Base-by-base conservation (phyloP, 1,140 invertebrate genomes). In the Ips nitidus region DNA sequence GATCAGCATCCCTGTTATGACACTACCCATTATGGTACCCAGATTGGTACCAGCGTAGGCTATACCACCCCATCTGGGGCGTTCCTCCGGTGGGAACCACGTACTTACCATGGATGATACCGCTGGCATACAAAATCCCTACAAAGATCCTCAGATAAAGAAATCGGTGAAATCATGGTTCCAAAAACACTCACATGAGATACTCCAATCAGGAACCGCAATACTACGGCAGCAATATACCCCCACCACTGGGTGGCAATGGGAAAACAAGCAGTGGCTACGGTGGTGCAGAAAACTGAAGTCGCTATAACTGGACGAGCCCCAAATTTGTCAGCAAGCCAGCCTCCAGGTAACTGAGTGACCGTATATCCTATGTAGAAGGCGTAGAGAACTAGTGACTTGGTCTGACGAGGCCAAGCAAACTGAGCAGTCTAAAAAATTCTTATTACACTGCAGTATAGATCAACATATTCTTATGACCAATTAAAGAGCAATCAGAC, bases 1-100 rank as follows among this genome's bases (percentile, higher is more conserved):
- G 36, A 74, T 74, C 7, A 74, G 56, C 3, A 71, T 38, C 3
- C 73, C 72, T 22, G 63, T 73, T 38, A 74, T 57, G 1, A 71
- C 64, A 52, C 52, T 74, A 7, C 73, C 71, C 39, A 58, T 50
- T 1, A 74, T 62, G 40, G 64, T 68, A 1, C 73, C 73, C 55
- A 74, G 47, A 50, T 70, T 72, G 7, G 59, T 53, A 5, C 73
- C 73, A 2, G 59, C 47, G 36, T 66, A 71, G 1, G 65, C 60
- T 4, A 73, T 60, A 39, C 71, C 71, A 5, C 71, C 73, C 56
- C 70, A 58, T 36, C 63, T 45, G 1, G 43, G 61, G 38, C 73
- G 52, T 52, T 74, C 67, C 3, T 58, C 6, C 1, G 45, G 60
- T 7, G 73, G 71, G 5, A 70, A 52, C 73, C 73, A 74, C 8